Evolutionary conservation across 2,888 invertebrate species (phyloP).

Genomic region (Ormyrus nitidulus): DNA sequence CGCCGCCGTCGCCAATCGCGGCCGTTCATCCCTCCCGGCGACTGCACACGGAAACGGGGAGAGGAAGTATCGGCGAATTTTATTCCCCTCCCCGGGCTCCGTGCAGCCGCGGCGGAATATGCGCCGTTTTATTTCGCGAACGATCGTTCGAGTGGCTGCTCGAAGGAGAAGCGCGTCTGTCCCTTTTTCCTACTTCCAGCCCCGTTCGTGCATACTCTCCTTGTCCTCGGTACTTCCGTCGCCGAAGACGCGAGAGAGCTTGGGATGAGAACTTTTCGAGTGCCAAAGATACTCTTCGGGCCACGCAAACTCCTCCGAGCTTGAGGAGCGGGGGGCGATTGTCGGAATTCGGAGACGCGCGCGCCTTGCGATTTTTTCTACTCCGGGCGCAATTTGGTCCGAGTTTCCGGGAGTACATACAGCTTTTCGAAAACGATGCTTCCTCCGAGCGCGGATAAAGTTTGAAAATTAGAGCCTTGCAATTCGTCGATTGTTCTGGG

Average conservation of each 20-base stretch:
- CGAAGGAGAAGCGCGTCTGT: conserved; percentile 39
- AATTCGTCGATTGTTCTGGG: too few relatives aligned
- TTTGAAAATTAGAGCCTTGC: too few relatives aligned
- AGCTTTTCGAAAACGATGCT: too few relatives aligned
- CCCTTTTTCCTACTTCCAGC: conserved; percentile 15
- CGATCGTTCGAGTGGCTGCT: conserved; percentile 48
- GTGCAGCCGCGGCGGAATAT: conserved; percentile 48
- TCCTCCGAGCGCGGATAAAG: too few relatives aligned
- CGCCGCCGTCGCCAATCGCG: conserved; percentile 58
- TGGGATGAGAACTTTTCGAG: conserved; percentile 17
- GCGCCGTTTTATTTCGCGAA: conserved; percentile 54
- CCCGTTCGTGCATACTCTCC: conserved; percentile 30
- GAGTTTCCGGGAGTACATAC: too few relatives aligned
- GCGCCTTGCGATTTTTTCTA: too few relatives aligned
- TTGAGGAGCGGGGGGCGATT: conserved; percentile 13
- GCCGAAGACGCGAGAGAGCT: neutral
- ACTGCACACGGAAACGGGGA: conserved; percentile 44
- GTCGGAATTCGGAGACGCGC: neutral
- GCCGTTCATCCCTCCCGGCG: conserved; percentile 35
- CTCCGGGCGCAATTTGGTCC: too few relatives aligned
- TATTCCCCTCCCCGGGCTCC: conserved; percentile 24
- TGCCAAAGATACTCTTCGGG: neutral
- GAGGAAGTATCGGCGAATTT: conserved; percentile 57
- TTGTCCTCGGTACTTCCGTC: neutral
- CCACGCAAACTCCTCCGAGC: conserved; percentile 10